Conservation (phyloP, 2,113 vertebrate species). For the Tursiops truncatus region DNA sequence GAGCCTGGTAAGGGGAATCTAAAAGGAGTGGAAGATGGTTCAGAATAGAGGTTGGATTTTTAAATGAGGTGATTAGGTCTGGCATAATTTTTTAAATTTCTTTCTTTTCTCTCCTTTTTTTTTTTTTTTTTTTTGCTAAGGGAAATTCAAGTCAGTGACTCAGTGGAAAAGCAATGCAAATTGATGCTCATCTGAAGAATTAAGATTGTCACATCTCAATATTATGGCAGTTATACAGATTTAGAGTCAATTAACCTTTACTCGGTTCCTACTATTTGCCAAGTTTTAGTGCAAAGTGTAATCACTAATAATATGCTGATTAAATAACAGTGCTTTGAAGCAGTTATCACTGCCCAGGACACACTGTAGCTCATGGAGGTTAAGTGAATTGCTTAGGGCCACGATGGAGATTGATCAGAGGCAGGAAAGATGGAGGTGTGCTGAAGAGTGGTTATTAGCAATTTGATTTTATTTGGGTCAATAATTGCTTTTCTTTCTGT, state of each 20-base stretch:
- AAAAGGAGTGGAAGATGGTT: not conserved
- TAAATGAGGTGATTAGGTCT: not conserved
- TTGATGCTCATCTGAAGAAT: not conserved
- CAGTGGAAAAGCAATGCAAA: not conserved
- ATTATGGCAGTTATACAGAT: not conserved
- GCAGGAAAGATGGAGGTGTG: not conserved
- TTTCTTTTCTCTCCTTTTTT: not conserved
- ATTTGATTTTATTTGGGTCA: not conserved
- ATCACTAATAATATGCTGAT: not conserved
- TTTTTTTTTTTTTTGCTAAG: not conserved
- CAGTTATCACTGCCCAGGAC: not conserved
- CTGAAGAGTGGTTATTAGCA: not conserved
- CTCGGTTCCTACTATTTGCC: not conserved
- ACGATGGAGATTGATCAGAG: not conserved
- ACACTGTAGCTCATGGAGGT: not conserved
- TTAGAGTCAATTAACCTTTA: conserved; percentile 51
- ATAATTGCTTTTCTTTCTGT: not conserved
- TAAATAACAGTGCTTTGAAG: conserved; percentile 7
- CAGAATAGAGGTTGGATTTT: not conserved
- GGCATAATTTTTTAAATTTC: not conserved
- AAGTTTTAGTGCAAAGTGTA: not conserved
- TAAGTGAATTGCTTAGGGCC: not conserved
- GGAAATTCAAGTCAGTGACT: not conserved
- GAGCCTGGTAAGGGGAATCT: not conserved
- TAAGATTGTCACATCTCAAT: not conserved